Evolutionary conservation across 2,113 vertebrate species (phyloP).

Genomic region (Myodes glareolus): DNA sequence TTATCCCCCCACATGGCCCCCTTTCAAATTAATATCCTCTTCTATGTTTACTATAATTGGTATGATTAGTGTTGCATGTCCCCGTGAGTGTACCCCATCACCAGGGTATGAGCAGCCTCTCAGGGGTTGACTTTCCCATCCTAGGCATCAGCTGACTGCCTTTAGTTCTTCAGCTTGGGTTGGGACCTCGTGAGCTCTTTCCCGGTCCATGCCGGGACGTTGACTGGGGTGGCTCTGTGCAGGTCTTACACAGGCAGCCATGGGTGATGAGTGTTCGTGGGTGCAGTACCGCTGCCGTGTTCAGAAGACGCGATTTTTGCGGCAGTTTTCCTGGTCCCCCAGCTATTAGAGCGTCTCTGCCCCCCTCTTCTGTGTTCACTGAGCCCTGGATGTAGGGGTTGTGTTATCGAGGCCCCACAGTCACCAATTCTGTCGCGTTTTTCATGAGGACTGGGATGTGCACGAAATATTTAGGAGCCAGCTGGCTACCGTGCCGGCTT

Average conservation of each 20-base stretch:
- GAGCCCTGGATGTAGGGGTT: neutral
- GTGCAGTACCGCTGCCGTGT: neutral
- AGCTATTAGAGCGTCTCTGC: neutral
- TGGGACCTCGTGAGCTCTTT: neutral
- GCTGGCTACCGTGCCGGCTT: neutral
- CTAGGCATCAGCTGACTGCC: too few species aligned
- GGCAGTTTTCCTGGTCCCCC: neutral
- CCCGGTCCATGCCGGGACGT: neutral
- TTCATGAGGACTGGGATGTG: neutral
- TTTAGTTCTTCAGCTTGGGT: neutral
- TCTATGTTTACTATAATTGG: neutral
- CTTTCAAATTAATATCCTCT: neutral
- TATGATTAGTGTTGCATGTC: neutral
- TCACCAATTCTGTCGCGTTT: neutral
- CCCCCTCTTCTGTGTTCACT: neutral
- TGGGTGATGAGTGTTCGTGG: too few species aligned
- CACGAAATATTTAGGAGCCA: neutral
- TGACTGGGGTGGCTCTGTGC: neutral
- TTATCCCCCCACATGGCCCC: neutral
- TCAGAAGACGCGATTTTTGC: neutral
- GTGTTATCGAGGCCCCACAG: too few species aligned
- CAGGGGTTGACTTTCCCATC: neutral
- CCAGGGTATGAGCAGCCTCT: accelerated
- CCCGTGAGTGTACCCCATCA: neutral
- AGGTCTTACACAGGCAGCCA: neutral